phyloP scores from a whole-genome alignment of 2,113 vertebrate species.

The Prietella phreatophila region DNA sequence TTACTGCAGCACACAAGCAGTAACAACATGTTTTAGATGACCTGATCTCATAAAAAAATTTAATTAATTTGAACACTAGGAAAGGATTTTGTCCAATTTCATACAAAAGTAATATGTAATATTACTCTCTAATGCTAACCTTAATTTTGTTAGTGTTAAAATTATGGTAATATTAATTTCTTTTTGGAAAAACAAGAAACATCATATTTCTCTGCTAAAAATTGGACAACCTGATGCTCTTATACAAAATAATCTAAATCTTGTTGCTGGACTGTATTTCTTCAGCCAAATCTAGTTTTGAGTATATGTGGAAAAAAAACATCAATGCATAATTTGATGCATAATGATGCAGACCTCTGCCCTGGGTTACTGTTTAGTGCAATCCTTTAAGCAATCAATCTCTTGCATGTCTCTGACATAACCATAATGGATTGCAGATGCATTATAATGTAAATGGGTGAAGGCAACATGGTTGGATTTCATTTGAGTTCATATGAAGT shows the following conservation, averaged over 20 bases:
- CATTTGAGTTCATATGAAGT: neutral
- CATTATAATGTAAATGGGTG: neutral
- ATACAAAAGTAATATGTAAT: neutral
- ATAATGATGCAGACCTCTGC: neutral
- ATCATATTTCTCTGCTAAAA: neutral
- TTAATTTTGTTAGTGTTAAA: neutral
- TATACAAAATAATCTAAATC: neutral
- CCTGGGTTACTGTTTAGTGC: neutral
- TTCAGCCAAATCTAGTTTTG: neutral
- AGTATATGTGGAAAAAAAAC: neutral
- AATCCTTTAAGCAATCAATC: neutral
- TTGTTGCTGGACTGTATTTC: neutral
- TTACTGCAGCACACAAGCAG: neutral
- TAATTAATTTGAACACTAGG: neutral
- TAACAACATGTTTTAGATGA: neutral
- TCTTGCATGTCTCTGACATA: neutral
- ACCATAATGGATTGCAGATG: neutral
- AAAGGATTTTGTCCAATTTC: neutral
- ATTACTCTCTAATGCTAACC: neutral
- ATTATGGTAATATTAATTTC: neutral
- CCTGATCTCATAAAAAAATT: neutral
- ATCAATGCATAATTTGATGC: neutral
- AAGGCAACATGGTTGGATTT: neutral
- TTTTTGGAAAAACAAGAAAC: neutral
- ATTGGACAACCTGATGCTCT: neutral